Base-by-base conservation (phyloP, 2,113 vertebrate species). In the Nothocercus nigrocapillus region DNA sequence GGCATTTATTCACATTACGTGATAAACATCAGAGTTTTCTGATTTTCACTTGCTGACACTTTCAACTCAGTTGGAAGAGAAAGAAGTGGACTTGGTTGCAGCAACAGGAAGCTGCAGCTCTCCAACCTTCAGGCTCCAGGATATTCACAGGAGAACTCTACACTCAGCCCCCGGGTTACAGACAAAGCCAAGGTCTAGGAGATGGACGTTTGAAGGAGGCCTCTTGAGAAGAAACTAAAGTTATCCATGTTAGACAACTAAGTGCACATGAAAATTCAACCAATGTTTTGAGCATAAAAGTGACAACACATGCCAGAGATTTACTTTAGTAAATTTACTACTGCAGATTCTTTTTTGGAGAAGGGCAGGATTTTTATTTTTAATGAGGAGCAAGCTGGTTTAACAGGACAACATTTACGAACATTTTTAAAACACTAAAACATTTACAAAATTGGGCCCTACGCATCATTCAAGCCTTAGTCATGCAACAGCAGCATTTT, bases 391-490 rank as follows among this genome's bases (percentile, higher is more conserved):
- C 20, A 95, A 91, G 24, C 14, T 83, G 59, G 34, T 15, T 85
- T 59, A 77, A 76, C 54, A 77, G 47, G 32, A 70, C 0, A 0
- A 45, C 64, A 14, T 59, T 88, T 47, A 80, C 8, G 3, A 87
- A 28, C 72, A 81, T 54, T 42, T 88, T 91, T 82, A 25, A 59
- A 91, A 86, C 36, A 62, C 8, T 74, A 11, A 85, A 72, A 30
- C 12, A 13, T 62, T 91, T 78, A 81, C 19, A 92, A 81, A 82
- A 89, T 40, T 79, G 2, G 4, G 74, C 40, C 34, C 20, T 67
- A 72, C 32, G 34, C n/a, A 73, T 78, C 75, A 93, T 67, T 85
- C 40, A 89, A 85, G 63, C 42, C 32, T 88, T 83, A 94, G n/a
- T 82, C 83, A 85, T 1, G 7, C 62, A 95, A 85, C 22, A 89